Evolutionary conservation across 2,113 vertebrate genomes (phyloP).

Genomic region (Delphinapterus leucas): DNA sequence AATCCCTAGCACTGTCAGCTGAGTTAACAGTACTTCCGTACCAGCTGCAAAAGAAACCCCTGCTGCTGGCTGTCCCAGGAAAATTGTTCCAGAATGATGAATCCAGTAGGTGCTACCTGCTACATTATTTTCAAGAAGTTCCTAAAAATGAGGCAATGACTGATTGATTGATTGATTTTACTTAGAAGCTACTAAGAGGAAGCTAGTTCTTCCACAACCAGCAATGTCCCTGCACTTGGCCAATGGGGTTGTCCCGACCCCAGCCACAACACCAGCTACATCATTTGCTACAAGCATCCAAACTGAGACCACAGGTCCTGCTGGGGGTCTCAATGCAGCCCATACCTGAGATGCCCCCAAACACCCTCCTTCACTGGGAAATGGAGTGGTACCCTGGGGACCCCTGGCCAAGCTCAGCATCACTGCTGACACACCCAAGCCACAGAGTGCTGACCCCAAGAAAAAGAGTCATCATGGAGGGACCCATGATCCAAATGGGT

Average conservation of each 20-base stretch:
- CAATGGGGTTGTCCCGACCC: neutral
- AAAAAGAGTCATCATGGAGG: neutral
- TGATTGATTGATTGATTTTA: neutral
- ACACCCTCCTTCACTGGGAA: neutral
- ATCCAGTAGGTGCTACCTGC: neutral
- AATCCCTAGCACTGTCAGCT: neutral
- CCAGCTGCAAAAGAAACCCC: neutral
- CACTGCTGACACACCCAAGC: neutral
- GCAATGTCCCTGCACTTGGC: neutral
- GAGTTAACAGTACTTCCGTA: neutral
- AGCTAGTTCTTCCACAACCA: neutral
- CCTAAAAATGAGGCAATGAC: neutral
- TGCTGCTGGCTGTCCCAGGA: neutral
- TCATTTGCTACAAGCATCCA: neutral
- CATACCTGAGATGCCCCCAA: neutral
- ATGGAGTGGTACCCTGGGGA: neutral
- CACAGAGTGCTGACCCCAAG: neutral
- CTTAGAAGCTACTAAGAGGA: neutral
- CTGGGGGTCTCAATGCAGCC: neutral
- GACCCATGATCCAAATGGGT: neutral
- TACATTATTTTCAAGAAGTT: neutral
- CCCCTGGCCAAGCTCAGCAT: neutral
- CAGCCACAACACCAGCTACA: neutral
- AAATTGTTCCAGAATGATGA: neutral
- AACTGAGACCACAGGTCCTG: neutral